Base-by-base conservation (phyloP, 1,140 invertebrate species). In the Caenorhabditis brenneri region DNA sequence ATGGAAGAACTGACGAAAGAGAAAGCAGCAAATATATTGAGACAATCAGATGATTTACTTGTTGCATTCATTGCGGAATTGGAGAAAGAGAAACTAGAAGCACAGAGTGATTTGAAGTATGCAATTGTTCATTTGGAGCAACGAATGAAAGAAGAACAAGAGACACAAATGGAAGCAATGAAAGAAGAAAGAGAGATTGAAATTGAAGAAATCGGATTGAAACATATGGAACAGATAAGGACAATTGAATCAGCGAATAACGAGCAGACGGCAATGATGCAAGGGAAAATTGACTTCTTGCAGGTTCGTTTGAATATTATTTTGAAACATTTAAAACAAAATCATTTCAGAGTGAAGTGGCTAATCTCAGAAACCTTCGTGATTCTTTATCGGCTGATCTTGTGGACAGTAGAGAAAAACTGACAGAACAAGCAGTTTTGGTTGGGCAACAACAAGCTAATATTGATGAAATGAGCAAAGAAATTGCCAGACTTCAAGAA, bases 51-150 rank as follows among this genome's bases (percentile, higher is more conserved):
- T 65, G 49, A 39, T 29, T 33, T 84, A n/a, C 53, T 84, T 2
- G 74, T 42, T n/a, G 53, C 53, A 27, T 79, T 84, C 36, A 65
- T 84, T n/a, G 51, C 74, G 2, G 83, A 84, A 31, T 31, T 84
- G 16, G 83, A 84, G 27, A 39, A 53, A 49, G 83, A 84, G 27
- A 84, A 80, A 31, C 12, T 84, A 19, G 42, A 79, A 39, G 83
- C 83, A 15, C 83, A 84, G 22, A 79, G 48, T 80, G 83, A 84
- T 60, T 53, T 84, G 15, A 84, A 84, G n/a, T 84, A 79, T 65
- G 49, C 83, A 33, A 49, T 84, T 79, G 49, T 74, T 12, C 78
- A 80, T n/a, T 60, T 84, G 78, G 83, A 84, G 42, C 83, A 84
- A 55, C 49, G 83, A 58, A 80, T 84, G 83, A 84, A 84, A 53